These are phyloP conservation scores for Neogale vison DNA, from an alignment of 2,113 vertebrate species.

Conservation along the genomic window DNA sequence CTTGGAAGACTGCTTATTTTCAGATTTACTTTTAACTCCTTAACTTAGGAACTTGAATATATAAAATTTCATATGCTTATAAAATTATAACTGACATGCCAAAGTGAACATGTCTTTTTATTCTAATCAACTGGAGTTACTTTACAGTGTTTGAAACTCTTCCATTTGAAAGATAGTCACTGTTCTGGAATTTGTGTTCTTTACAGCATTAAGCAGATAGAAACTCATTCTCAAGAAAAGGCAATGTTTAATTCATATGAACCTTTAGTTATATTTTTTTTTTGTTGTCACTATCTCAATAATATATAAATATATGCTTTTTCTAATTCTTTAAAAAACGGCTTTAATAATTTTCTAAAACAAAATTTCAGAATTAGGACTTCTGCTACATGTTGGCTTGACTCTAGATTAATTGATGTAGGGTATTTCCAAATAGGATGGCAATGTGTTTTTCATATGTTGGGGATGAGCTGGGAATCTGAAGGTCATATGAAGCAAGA, in stretches of 20 bases:
- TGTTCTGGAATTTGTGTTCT: background rate
- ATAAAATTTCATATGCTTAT: constrained; percentile 41
- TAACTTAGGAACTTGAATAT: constrained; percentile 15
- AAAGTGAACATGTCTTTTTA: constrained; percentile 26
- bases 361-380: background rate
- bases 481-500: background rate
- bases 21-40: background rate
- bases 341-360: background rate
- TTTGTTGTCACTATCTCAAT: background rate
- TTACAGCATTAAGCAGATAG: background rate
- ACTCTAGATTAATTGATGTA: background rate
- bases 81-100: background rate
- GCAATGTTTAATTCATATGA: background rate
- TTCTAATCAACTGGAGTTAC: background rate
- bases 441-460: background rate
- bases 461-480: background rate
- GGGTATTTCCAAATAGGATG: background rate
- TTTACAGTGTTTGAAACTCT: constrained; percentile 16
- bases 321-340: background rate
- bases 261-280: background rate
- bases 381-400: background rate
- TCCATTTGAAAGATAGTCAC: background rate
- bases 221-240: background rate
- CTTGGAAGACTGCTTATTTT: background rate
- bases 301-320: background rate